These are phyloP conservation scores for Aplochiton taeniatus DNA, from an alignment of 2,797 vertebrate species.

Conservation along the genomic window DNA sequence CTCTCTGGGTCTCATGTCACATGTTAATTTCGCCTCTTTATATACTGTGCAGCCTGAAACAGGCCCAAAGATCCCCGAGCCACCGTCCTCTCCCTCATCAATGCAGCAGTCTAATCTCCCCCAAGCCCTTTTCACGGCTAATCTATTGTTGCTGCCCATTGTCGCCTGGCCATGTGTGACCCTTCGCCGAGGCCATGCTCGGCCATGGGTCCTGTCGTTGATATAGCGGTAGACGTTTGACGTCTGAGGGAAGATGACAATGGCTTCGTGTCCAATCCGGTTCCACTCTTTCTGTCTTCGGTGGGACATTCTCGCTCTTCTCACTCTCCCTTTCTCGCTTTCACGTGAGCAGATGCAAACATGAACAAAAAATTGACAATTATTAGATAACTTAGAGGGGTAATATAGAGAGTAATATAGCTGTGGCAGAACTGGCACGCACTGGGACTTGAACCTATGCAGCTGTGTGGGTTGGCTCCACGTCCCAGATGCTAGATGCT, in stretches of 20 bases:
- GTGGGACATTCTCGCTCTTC: too few species aligned
- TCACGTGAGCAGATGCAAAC: too few species aligned
- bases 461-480: too few species aligned
- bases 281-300: too few species aligned
- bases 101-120: constrained; percentile 65
- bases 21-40: constrained; percentile 74
- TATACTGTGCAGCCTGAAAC: constrained; percentile 52
- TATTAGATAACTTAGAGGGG: too few species aligned
- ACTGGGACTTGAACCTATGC: too few species aligned
- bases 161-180: constrained; percentile 74
- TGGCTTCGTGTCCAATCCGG: too few species aligned
- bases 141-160: constrained; percentile 71
- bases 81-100: constrained; percentile 48
- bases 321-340: too few species aligned
- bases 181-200: constrained; percentile 23
- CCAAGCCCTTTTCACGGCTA: constrained; percentile 59
- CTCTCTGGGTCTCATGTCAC: constrained; percentile 69
- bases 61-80: constrained; percentile 54
- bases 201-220: constrained; percentile 2
- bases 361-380: too few species aligned
- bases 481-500: too few species aligned
- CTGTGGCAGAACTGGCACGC: too few species aligned
- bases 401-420: too few species aligned
- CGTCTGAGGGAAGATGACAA: constrained; percentile 26
- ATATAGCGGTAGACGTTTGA: constrained; percentile 41